Evolutionary conservation across 2,888 invertebrate genomes (phyloP).

Genomic region (Acholoe squamosa): DNA sequence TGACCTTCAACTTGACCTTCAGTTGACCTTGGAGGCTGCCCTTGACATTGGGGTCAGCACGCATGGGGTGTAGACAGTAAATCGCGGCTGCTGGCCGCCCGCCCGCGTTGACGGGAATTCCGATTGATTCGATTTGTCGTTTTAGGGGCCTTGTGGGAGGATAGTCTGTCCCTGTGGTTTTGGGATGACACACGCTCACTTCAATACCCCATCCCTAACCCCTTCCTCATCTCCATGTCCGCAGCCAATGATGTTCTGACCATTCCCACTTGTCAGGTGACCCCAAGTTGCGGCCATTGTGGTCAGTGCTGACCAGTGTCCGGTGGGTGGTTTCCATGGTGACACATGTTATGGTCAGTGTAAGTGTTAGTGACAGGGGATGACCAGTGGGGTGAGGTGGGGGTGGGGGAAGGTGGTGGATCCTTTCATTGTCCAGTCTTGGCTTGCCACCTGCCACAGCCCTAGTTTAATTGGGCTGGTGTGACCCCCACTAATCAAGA

Average conservation of each 20-base stretch:
- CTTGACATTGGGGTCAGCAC: neutral
- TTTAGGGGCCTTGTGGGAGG: constrained; percentile 17
- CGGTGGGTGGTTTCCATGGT: neutral
- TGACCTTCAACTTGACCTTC: constrained; percentile 22
- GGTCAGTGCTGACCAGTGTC: constrained; percentile 25
- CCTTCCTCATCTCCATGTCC: neutral
- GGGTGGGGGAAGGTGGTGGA: neutral
- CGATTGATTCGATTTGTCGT: constrained; percentile 44
- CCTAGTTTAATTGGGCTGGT: neutral
- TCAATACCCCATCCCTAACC: neutral
- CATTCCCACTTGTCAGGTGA: constrained; percentile 7
- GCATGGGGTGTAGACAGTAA: constrained; percentile 4
- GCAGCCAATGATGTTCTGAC: neutral
- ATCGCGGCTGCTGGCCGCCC: neutral
- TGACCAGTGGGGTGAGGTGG: neutral
- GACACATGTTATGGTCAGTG: constrained; percentile 23
- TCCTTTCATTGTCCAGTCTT: constrained; percentile 14
- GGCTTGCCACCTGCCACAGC: constrained; percentile 12
- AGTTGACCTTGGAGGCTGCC: neutral
- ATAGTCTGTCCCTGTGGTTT: neutral
- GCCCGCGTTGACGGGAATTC: constrained; percentile 5
- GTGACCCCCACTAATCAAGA: neutral
- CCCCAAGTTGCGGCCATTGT: neutral
- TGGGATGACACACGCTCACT: neutral
- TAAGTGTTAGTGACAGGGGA: constrained; percentile 3